Percentiles rank a stretch among this genome's conserved stretches.
Conservation (phyloP, 2,797 vertebrate species). For the Pseudomugil gertrudae region DNA sequence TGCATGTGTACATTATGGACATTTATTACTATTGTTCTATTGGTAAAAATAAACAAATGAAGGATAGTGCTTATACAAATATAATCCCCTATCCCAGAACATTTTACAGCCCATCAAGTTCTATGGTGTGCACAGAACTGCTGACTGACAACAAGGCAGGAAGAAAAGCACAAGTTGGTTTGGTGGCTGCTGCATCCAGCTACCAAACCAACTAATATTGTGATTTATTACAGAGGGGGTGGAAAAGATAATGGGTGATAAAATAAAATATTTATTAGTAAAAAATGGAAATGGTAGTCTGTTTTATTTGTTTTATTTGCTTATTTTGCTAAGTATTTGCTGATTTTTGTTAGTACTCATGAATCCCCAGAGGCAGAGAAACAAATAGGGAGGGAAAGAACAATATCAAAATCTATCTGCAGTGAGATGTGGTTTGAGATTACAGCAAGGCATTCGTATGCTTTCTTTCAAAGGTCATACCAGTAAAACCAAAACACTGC, state of each 20-base stretch:
- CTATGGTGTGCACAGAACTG: slow-evolving; percentile 34
- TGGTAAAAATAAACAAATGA: not conserved
- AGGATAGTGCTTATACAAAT: slow-evolving; percentile 26
- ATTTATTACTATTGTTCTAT: not conserved
- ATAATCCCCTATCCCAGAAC: slow-evolving; percentile 41
- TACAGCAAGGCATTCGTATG: slow-evolving; percentile 2
- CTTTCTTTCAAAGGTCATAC: slow-evolving; percentile 12
- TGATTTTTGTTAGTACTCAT: slow-evolving; percentile 5
- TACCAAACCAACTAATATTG: slow-evolving; percentile 36
- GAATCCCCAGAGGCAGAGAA: not conserved
- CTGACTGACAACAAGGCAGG: slow-evolving; percentile 33
- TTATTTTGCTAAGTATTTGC: slow-evolving; percentile 15
- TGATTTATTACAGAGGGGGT: slow-evolving; percentile 10
- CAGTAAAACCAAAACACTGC: slow-evolving; percentile 34
- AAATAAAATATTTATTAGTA: slow-evolving; percentile 34
- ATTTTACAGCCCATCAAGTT: slow-evolving; percentile 21
- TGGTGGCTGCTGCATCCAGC: slow-evolving; percentile 42
- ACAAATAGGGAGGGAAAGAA: not conserved
- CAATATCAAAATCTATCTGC: slow-evolving; percentile 7
- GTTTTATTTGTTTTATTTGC: not conserved
- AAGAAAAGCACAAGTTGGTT: slow-evolving; percentile 11
- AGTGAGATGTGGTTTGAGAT: slow-evolving; percentile 5
- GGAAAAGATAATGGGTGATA: slow-evolving; percentile 2
- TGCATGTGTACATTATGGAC: not conserved
- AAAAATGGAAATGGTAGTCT: slow-evolving; percentile 24